Base-by-base conservation (phyloP, 2,113 vertebrate species). In the Phasianus colchicus region DNA sequence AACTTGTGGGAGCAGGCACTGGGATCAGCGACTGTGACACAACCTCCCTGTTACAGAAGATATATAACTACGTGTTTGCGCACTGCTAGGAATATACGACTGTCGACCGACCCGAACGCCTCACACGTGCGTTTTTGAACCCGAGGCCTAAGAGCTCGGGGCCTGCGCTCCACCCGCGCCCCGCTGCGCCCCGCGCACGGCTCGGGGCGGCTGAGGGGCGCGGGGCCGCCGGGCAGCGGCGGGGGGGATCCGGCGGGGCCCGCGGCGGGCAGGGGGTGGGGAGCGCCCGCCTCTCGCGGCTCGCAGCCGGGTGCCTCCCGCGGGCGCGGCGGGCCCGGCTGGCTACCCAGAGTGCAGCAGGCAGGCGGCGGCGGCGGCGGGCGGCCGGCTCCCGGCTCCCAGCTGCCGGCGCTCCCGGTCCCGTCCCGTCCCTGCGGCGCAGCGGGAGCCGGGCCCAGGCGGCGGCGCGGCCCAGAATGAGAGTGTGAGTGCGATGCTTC, bases 401-500 rank as follows among this genome's bases (percentile, higher is more conserved):
- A 97, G 89, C 98, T 96, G 92, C 81, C 76, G 95, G 64, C 87
- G 84, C 89, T 30, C 43, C 48, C 48, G 48, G 48, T 50, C 22
- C 48, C 22, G 48, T 67, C 64, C 48, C 38, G 64, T 60, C 80
- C 76, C 34, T 82, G 27, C 29, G 92, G 17, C n/a, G 58, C 87
- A 90, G 92, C 92, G 77, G 82, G 63, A 65, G 64, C 66, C 69
- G 75, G 83, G 95, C 81, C 79, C 88, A 83, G 93, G 90, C 69
- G 42, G 79, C 64, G 42, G 82, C 92, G 76, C 94, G 90, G 89
- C 95, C 86, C 93, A 98, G 97, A 96, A 98, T 98, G 98, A 97
- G 96, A 90, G 98, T 97, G 98, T 99, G 99, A 99, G 92, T 50
- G 48, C 48, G 48, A 99, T 99, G 98, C 91, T 98, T 98, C 86